Evolutionary conservation across 2,888 invertebrate species (phyloP).

Genomic region (Stenchaetothrips biformis): DNA sequence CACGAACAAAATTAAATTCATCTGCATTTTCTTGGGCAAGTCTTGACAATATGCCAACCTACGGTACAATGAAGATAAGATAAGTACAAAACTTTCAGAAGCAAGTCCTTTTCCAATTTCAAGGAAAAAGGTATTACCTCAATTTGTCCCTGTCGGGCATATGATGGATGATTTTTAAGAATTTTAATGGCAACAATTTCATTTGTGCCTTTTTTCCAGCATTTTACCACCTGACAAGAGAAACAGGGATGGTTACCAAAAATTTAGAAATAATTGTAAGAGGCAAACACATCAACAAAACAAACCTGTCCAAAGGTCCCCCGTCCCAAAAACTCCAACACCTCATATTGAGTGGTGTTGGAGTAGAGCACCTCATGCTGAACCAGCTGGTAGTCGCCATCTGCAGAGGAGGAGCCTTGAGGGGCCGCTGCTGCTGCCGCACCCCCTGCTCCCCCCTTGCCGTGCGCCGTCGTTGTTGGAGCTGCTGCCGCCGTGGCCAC

Average conservation of each 20-base stretch:
- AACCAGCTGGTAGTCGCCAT: conserved; percentile 97
- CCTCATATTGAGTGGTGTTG: conserved; percentile 87
- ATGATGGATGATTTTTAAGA: conserved; percentile 99
- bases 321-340: conserved; percentile 96
- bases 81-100: conserved; percentile 9
- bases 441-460: conserved; percentile 60
- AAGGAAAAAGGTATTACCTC: conserved; percentile 62
- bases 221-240: conserved; percentile 85
- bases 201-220: conserved; percentile 99
- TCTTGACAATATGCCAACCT: conserved; percentile 85
- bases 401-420: conserved; percentile 69
- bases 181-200: conserved; percentile 99
- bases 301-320: conserved; percentile 89
- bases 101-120: not conserved
- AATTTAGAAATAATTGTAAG: conserved; percentile 65
- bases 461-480: conserved; percentile 71
- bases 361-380: conserved; percentile 96
- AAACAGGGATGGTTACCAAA: conserved; percentile 17
- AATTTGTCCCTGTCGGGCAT: conserved; percentile 99
- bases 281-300: conserved; percentile 61
- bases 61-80: conserved; percentile 38
- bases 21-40: conserved; percentile 96
- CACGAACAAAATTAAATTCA: conserved; percentile 99
- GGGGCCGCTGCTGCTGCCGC: conserved; percentile 38
- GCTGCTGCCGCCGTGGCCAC: conserved; percentile 47